A percentile compares a stretch with the other conserved stretches of the same genome.
Evolutionary conservation across 92 coral and sea anemone species (phyloP).

Genomic region (Epizoanthus scotinus): DNA sequence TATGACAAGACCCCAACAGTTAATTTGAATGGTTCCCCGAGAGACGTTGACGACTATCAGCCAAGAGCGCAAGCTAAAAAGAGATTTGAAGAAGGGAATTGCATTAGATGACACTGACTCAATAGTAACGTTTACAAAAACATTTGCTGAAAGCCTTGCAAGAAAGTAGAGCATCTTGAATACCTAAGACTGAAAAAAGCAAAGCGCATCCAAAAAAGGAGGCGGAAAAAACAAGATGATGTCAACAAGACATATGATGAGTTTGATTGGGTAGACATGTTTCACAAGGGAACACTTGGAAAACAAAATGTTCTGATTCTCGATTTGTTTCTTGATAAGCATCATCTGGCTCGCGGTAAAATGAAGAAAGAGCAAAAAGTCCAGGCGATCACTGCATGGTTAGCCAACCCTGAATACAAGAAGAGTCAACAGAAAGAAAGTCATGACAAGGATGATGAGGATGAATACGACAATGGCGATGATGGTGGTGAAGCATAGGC

Average conservation of each 20-base stretch:
- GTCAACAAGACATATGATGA: slow-evolving; percentile 36
- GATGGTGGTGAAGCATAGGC: no score
- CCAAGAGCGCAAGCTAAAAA: slow-evolving; percentile 35
- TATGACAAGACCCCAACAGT: slow-evolving; percentile 2
- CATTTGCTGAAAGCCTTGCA: slow-evolving; percentile 28
- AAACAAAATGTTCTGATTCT: slow-evolving; percentile 38
- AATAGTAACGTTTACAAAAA: slow-evolving; percentile 25
- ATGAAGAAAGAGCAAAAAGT: slow-evolving; percentile 41
- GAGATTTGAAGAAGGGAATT: slow-evolving; percentile 8
- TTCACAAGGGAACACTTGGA: slow-evolving; percentile 41
- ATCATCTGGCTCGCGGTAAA: slow-evolving; percentile 40
- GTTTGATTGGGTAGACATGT: slow-evolving; percentile 46
- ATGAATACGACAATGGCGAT: no score
- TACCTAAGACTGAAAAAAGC: slow-evolving; percentile 5
- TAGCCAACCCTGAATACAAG: slow-evolving; percentile 43
- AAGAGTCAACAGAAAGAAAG: slow-evolving; percentile 37
- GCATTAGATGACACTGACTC: slow-evolving; percentile 16
- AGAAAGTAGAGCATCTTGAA: slow-evolving; percentile 28
- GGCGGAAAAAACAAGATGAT: slow-evolving; percentile 40
- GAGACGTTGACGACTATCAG: slow-evolving; percentile 25
- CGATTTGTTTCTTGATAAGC: slow-evolving; percentile 40
- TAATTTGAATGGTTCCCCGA: background rate
- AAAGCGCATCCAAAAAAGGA: slow-evolving; percentile 31
- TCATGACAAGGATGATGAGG: no score
- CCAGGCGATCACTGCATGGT: slow-evolving; percentile 23